These are phyloP conservation scores for Macaria notata DNA, from an alignment of 2,888 invertebrate species.

Conservation along the genomic window DNA sequence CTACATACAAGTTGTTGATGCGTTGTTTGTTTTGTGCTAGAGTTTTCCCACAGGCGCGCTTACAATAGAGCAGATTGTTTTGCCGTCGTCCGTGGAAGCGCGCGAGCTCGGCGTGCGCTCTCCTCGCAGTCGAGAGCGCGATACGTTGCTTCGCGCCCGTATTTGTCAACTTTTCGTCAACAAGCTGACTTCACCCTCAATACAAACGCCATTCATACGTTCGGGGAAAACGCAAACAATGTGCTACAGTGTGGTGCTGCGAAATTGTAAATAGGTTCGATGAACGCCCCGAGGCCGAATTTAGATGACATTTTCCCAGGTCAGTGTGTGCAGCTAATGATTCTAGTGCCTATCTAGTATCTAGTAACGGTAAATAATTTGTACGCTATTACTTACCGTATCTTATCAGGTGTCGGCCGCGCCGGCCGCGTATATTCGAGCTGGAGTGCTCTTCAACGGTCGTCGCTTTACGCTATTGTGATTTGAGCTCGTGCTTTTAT, in stretches of 20 bases:
- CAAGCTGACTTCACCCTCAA: constrained; percentile 43
- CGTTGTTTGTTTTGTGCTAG: constrained; percentile 64
- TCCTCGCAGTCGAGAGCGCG: constrained; percentile 54
- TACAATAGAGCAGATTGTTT: constrained; percentile 72
- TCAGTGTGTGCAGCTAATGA: constrained; percentile 53
- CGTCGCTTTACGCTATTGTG: constrained; percentile 49
- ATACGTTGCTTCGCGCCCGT: constrained; percentile 60
- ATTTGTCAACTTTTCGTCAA: constrained; percentile 43
- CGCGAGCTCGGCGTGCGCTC: constrained; percentile 42
- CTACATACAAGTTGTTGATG: constrained; percentile 44
- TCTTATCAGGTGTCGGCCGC: constrained; percentile 63
- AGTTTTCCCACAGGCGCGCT: constrained; percentile 66
- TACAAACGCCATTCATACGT: constrained; percentile 34
- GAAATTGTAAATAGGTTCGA: constrained; percentile 44
- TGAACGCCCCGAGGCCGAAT: constrained; percentile 56
- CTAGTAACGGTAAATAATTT: constrained; percentile 41
- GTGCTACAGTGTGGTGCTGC: constrained; percentile 41
- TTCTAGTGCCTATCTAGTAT: constrained; percentile 19
- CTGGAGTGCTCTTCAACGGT: constrained; percentile 52
- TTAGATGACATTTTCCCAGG: constrained; percentile 57
- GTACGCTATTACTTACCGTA: constrained; percentile 47
- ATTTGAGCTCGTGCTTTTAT: constrained; percentile 48
- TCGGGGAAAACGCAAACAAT: constrained; percentile 18
- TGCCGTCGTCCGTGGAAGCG: constrained; percentile 57
- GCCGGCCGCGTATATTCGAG: constrained; percentile 44